These are phyloP conservation scores for Drosophila teissieri DNA, from an alignment of 1,140 invertebrate genomes.

Conservation along the genomic window DNA sequence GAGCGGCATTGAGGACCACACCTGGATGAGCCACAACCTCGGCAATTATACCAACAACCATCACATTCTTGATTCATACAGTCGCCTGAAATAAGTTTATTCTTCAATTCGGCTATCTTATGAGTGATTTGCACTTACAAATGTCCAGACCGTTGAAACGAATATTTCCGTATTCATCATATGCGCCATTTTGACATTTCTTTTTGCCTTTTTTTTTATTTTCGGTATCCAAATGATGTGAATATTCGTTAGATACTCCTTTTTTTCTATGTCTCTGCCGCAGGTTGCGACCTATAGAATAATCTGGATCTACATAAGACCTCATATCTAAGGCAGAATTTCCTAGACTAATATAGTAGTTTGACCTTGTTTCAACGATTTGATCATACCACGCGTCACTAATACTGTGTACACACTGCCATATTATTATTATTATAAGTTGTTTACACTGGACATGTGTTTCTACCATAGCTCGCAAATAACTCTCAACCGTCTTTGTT, in stretches of 20 bases:
- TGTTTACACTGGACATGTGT: no score
- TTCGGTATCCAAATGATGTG: constrained; percentile 26
- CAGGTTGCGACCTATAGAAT: constrained; percentile 46
- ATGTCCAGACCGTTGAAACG: constrained; percentile 61
- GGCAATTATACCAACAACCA: constrained; percentile 74
- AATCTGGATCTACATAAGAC: constrained; percentile 29
- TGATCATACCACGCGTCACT: neutral
- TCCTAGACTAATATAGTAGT: neutral
- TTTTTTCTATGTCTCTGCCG: constrained; percentile 60
- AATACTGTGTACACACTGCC: no score
- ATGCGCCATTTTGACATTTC: constrained; percentile 51
- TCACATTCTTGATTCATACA: constrained; percentile 72
- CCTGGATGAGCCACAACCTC: constrained; percentile 62
- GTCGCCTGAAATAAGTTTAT: constrained; percentile 27
- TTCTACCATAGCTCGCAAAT: no score
- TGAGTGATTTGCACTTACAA: constrained; percentile 22
- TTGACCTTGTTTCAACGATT: neutral
- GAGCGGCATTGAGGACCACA: constrained; percentile 74
- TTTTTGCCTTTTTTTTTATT: constrained; percentile 58
- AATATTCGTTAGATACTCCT: constrained; percentile 17
- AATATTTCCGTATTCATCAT: constrained; percentile 75
- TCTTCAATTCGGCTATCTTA: neutral
- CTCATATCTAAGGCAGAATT: constrained; percentile 11
- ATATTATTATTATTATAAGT: no score
- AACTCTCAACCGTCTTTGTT: no score